A percentile compares a stretch with the other conserved stretches of the same genome.
These are phyloP conservation scores for Gadus chalcogrammus DNA, from an alignment of 2,113 vertebrate genomes.

Conservation along the genomic window DNA sequence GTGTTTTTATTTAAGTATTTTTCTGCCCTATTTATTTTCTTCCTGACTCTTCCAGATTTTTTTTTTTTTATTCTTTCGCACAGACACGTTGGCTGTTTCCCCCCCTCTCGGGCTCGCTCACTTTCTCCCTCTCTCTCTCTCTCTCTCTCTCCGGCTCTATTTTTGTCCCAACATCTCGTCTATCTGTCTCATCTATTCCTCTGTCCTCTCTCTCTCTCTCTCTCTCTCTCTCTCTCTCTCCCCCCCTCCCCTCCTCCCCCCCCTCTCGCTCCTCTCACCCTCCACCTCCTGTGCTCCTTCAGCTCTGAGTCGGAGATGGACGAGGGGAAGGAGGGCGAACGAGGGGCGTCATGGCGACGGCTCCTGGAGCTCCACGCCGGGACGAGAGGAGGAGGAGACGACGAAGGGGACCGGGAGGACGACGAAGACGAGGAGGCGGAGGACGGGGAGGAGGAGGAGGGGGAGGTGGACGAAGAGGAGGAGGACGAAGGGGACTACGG, in stretches of 20 bases:
- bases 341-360: slow-evolving; percentile 76
- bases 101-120: background rate
- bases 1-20: too few species aligned
- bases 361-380: slow-evolving; percentile 74
- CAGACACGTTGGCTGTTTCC: background rate
- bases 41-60: background rate
- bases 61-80: background rate
- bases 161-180: background rate
- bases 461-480: slow-evolving; percentile 31
- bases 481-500: slow-evolving; percentile 48
- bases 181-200: background rate
- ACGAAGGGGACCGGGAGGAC: slow-evolving; percentile 24
- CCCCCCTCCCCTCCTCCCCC: too few species aligned
- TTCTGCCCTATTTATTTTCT: too few species aligned
- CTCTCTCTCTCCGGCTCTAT: background rate
- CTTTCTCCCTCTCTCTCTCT: background rate
- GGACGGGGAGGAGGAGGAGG: slow-evolving; percentile 10
- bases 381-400: slow-evolving; percentile 64
- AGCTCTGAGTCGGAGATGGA: slow-evolving; percentile 91
- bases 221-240: too few species aligned
- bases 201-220: background rate
- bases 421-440: slow-evolving; percentile 55
- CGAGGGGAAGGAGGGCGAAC: slow-evolving; percentile 62
- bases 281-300: too few species aligned
- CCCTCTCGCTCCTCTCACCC: too few species aligned